phyloP scores from a whole-genome alignment of 2,888 invertebrate genomes.

The Mesodorylaimus sp. region DNA sequence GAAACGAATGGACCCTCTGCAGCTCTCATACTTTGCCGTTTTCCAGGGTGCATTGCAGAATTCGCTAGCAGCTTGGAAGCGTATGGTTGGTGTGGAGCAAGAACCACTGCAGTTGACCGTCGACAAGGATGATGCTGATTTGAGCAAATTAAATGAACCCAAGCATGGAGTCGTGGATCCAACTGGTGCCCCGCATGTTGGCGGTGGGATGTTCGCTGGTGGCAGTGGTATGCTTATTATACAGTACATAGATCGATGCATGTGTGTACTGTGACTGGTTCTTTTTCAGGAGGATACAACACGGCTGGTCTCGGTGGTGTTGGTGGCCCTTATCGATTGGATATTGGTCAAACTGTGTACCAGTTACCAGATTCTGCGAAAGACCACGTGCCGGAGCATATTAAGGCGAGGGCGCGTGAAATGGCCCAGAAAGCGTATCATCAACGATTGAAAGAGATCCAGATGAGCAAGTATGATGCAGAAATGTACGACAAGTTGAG shows the following conservation, averaged over 20 bases:
- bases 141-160: constrained; percentile 45
- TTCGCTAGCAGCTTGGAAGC: constrained; percentile 38
- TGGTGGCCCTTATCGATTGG: constrained; percentile 82
- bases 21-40: not conserved
- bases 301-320: constrained; percentile 88
- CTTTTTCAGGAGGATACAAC: constrained; percentile 48
- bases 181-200: constrained; percentile 75
- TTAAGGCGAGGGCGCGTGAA: constrained; percentile 68
- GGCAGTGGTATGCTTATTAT: constrained; percentile 48
- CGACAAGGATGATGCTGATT: constrained; percentile 13
- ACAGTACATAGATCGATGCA: no score
- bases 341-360: constrained; percentile 77
- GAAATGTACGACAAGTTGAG: constrained; percentile 63
- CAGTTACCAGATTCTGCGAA: constrained; percentile 75
- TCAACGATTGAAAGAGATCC: constrained; percentile 47
- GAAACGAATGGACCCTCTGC: no score
- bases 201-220: constrained; percentile 91
- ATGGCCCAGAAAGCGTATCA: constrained; percentile 54
- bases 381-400: constrained; percentile 60
- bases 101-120: constrained; percentile 10
- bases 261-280: not conserved
- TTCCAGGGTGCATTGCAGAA: constrained; percentile 25
- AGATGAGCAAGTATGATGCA: constrained; percentile 84
- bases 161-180: constrained; percentile 83
- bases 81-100: constrained; percentile 30